These are phyloP conservation scores for Colostygia pectinataria DNA, from an alignment of 2,888 invertebrate species.

Conservation along the genomic window DNA sequence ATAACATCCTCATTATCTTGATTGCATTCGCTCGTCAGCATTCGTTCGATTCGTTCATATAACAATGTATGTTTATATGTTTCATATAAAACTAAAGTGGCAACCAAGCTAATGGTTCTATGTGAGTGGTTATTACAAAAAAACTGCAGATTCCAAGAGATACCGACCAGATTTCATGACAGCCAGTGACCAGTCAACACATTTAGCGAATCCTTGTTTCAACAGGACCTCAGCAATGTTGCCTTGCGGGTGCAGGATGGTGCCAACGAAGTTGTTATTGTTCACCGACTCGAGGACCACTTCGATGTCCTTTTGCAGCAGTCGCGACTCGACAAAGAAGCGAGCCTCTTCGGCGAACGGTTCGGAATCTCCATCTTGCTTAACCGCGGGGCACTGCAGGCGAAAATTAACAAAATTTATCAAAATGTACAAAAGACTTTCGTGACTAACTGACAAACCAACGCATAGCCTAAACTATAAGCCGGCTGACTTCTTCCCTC, in stretches of 20 bases:
- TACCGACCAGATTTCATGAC: slow-evolving; percentile 72
- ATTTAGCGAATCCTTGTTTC: slow-evolving; percentile 95
- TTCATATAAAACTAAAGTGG: too few species aligned
- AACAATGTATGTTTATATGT: too few species aligned
- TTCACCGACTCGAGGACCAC: slow-evolving; percentile 95
- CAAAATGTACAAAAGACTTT: too few species aligned
- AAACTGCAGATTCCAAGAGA: too few species aligned
- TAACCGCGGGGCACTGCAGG: slow-evolving; percentile 89
- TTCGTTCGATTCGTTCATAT: too few species aligned
- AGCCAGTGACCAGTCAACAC: slow-evolving; percentile 82
- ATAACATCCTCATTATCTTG: too few species aligned
- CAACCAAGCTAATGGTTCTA: too few species aligned
- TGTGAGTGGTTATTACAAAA: too few species aligned
- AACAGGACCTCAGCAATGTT: slow-evolving; percentile 97
- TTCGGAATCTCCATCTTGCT: slow-evolving; percentile 88
- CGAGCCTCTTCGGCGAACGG: slow-evolving; percentile 93
- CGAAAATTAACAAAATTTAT: not conserved
- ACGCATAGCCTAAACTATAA: too few species aligned
- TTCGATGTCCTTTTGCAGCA: slow-evolving; percentile 95
- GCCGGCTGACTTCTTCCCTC: too few species aligned
- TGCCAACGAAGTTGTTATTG: slow-evolving; percentile 96
- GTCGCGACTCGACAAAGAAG: slow-evolving; percentile 94
- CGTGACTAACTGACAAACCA: too few species aligned
- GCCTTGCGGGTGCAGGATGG: slow-evolving; percentile 94
- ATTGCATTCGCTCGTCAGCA: too few species aligned